Evolutionary conservation across 2,888 invertebrate genomes (phyloP).

Genomic region (Nemotelus nigrinus): DNA sequence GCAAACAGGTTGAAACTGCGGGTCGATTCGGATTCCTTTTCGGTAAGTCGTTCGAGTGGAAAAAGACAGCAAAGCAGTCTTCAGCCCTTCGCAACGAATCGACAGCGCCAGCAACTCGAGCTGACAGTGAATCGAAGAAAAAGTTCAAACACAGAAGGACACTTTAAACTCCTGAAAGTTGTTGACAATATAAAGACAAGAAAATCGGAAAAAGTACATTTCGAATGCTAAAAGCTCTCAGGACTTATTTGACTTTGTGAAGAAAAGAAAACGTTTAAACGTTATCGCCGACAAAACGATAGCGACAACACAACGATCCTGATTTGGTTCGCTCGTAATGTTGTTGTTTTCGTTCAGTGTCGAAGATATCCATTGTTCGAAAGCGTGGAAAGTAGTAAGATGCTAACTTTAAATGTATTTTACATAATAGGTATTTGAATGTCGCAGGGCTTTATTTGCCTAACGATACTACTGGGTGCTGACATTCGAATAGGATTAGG

Average conservation of each 20-base stretch:
- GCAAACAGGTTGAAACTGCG: background rate
- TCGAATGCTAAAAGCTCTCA: slow-evolving; percentile 42
- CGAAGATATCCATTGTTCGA: slow-evolving; percentile 12
- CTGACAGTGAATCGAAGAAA: background rate
- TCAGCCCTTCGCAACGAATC: background rate
- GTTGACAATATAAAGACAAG: slow-evolving; percentile 40
- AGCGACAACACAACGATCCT: slow-evolving; percentile 28
- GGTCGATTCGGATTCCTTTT: slow-evolving; percentile 36
- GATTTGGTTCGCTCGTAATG: slow-evolving; percentile 4
- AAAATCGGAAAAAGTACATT: slow-evolving; percentile 37
- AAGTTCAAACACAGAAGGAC: slow-evolving; percentile 23
- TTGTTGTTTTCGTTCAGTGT: background rate
- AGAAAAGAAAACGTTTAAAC: slow-evolving; percentile 42
- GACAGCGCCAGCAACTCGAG: background rate
- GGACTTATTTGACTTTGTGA: slow-evolving; percentile 43
- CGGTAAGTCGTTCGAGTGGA: slow-evolving; percentile 38
- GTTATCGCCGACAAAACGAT: slow-evolving; percentile 38
- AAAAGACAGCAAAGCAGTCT: slow-evolving; percentile 23
- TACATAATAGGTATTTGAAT: slow-evolving; percentile 42
- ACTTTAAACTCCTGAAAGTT: slow-evolving; percentile 37
- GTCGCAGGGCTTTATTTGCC: slow-evolving; percentile 29
- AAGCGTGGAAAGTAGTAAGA: slow-evolving; percentile 5
- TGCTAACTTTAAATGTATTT: slow-evolving; percentile 37
- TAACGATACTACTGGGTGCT: slow-evolving; percentile 38
- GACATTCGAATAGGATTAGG: slow-evolving; percentile 18